Base-by-base conservation (phyloP, 2,797 vertebrate species). In the Helicolenus hilgendorfi region DNA sequence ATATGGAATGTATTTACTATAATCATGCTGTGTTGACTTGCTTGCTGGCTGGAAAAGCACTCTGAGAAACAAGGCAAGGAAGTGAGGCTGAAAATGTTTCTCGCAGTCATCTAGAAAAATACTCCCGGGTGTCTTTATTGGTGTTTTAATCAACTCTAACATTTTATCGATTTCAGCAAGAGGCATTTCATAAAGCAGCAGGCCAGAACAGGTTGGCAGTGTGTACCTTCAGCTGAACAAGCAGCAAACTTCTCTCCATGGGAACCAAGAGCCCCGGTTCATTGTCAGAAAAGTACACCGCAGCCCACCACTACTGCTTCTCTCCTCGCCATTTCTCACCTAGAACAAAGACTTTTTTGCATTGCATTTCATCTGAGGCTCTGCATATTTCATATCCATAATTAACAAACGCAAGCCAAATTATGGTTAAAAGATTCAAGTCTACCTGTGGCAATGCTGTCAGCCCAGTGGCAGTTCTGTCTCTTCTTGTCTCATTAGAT, bases 131-230 rank as follows among this genome's bases (percentile, higher is more conserved):
- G 93, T 92, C 90, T 93, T 95, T 94, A 95, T 95, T 91, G 91
- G 84, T 95, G 93, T 95, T 95, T 95, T 95, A 96, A 96, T 96
- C 94, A 95, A 95, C 84, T 94, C 92, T 64, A 94, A 93, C 90
- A 92, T 93, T 94, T 95, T 94, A 96, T 96, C 70, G 94, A 96
- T 96, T 92, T 90, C 85, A 77, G 87, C 88, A 81, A 94, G 90
- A 92, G 92, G 91, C 92, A 91, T 96, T 95, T 96, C 91, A 96
- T 96, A 95, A 95, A 93, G 91, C 91, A 91, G 93, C 82, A 79
- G 90, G 85, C 85, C 91, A 90, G 91, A 91, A 62, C 90, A 84
- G 89, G 91, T 88, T 93, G 93, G 84, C 89, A 79, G 71, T 86
- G 89, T 91, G 90, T 91, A 88, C 89, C 90, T 71, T 83, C 67